Evolutionary conservation across 1,140 invertebrate genomes (phyloP).

Genomic region (Atta texana): DNA sequence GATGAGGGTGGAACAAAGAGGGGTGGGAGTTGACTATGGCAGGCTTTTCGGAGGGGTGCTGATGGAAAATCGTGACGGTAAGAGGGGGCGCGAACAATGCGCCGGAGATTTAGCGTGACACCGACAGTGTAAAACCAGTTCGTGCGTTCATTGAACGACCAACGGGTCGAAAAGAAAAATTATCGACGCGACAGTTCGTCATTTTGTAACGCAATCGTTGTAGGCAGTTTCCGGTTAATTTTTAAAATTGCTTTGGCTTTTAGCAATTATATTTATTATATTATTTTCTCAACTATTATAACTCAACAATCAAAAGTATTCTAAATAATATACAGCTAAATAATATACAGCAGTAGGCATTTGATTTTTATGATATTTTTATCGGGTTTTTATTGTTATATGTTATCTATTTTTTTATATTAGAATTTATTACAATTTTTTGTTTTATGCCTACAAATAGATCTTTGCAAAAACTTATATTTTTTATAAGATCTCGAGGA

Average conservation of each 20-base stretch:
- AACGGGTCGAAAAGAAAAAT: constrained; percentile 62
- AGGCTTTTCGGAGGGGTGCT: constrained; percentile 73
- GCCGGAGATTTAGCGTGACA: constrained; percentile 82
- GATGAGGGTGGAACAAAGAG: constrained; percentile 48
- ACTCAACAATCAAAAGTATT: not conserved
- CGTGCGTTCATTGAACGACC: constrained; percentile 47
- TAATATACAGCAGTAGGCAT: not conserved
- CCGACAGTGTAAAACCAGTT: constrained; percentile 78
- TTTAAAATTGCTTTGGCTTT: not conserved
- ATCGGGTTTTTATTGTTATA: not conserved
- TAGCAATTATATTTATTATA: not conserved
- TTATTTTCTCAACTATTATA: not conserved
- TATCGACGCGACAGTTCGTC: not conserved
- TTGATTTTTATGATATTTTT: not conserved
- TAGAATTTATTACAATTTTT: not conserved
- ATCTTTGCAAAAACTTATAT: not conserved
- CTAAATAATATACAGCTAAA: not conserved
- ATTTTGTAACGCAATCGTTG: not conserved
- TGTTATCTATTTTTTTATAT: not conserved
- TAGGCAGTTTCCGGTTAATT: not conserved
- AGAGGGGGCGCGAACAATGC: constrained; percentile 83
- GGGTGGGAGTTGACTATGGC: constrained; percentile 69
- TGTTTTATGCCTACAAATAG: not conserved
- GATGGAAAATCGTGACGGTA: constrained; percentile 81
- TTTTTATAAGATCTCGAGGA: not conserved